Percentiles rank a stretch among this genome's conserved stretches.
Conservation (phyloP, 1,140 invertebrate genomes). For the Ptiloglossa arizonensis region DNA sequence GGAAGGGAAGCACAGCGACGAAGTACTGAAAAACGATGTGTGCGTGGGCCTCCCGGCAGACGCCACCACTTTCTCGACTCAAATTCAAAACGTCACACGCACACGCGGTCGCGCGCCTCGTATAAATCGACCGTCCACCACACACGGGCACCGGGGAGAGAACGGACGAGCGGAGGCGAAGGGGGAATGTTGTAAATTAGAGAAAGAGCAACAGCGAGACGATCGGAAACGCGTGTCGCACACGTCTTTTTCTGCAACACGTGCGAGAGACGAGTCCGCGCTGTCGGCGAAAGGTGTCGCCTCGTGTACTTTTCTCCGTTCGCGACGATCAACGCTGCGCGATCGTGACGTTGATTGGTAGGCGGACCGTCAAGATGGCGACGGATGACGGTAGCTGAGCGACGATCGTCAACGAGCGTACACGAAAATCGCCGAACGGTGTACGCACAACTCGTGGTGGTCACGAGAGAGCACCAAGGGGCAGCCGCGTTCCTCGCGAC, state of each 20-base stretch:
- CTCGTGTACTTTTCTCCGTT: slow-evolving; percentile 37
- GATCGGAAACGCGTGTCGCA: slow-evolving; percentile 46
- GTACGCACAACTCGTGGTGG: slow-evolving; percentile 25
- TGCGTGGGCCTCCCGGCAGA: slow-evolving; percentile 41
- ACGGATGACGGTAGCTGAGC: slow-evolving; percentile 44
- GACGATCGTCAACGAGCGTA: slow-evolving; percentile 39
- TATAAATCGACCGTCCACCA: slow-evolving; percentile 34
- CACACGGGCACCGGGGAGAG: neutral
- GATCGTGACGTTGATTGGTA: slow-evolving; percentile 47
- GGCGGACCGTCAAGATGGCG: slow-evolving; percentile 66
- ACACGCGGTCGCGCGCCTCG: slow-evolving; percentile 29
- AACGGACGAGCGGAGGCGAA: too few relatives aligned
- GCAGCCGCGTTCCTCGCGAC: slow-evolving; percentile 1
- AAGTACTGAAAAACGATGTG: slow-evolving; percentile 36
- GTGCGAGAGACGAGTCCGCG: slow-evolving; percentile 41
- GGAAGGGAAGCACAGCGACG: slow-evolving; percentile 9
- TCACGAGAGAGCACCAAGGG: slow-evolving; percentile 18
- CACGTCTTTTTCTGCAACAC: slow-evolving; percentile 45
- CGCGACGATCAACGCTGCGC: slow-evolving; percentile 26
- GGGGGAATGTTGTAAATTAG: slow-evolving; percentile 10
- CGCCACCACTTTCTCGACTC: slow-evolving; percentile 39
- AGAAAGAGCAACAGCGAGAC: slow-evolving; percentile 22
- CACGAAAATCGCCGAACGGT: slow-evolving; percentile 39
- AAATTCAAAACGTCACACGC: slow-evolving; percentile 51
- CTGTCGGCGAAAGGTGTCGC: slow-evolving; percentile 58